Base-by-base conservation (phyloP, 2,888 invertebrate genomes). In the Drosophila anomalipes region DNA sequence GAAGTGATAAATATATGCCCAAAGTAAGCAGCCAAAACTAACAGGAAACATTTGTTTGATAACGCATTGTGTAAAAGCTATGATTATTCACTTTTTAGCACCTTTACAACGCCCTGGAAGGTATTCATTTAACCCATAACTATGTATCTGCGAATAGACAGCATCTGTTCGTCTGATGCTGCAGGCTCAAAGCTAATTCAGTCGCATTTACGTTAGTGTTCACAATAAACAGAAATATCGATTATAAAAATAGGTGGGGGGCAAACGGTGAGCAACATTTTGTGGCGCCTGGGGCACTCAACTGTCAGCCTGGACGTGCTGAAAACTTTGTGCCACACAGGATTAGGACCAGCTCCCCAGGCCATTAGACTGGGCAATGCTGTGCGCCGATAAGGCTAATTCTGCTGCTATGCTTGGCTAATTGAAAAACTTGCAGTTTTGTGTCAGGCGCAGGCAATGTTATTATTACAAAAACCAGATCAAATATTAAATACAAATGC, bases 361-460 rank as follows among this genome's bases (percentile, higher is more conserved):
- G 80, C 86, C 69, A 85, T 77, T 77, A 76, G 59, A 61, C 67
- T 67, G 72, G 70, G 32, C 60, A 60, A 47, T 49, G 68, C 64
- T 63, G 49, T 12, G 28, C 4, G 7, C 56, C 65, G 79, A 83
- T 88, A 84, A 83, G 79, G 75, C 72, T 74, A 80, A 84, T 82
- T 72, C 73, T 35, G 51, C 22, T 12, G 14, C 57, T 19, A 30
- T 60, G 69, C 60, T 64, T 51, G 72, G 76, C 75, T 83, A 81
- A 86, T 90, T 90, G 90, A 81, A 90, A 88, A 86, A 84, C 83
- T 84, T 84, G 84, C 83, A 83, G 65, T 82, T 67, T 58, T 59
- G 67, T 71, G 64, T 37, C 59, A 47, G 51, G 65, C 58, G 54
- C 65, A 70, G 75, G 57, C 62, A 71, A 64, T 61, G 60, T 53